Percentiles rank a stretch among this genome's conserved stretches.
Conservation (phyloP, 1,140 invertebrate species). For the Thrips palmi region DNA sequence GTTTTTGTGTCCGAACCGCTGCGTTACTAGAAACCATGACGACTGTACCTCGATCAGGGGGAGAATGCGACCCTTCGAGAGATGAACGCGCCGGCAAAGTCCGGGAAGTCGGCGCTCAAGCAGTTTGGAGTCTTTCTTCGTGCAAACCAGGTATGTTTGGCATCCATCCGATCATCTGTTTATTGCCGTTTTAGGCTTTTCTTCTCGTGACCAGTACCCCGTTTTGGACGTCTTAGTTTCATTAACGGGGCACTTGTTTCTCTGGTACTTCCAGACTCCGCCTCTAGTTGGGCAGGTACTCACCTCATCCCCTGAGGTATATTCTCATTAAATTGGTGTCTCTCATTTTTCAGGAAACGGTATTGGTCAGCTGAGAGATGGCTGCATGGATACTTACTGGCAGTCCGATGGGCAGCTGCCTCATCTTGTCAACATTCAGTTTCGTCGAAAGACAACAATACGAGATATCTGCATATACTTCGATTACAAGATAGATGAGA, state of each 20-base stretch:
- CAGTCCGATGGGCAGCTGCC: slow-evolving; percentile 97
- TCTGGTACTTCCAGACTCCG: not conserved
- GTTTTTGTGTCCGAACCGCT: too few species aligned
- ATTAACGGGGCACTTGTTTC: not conserved
- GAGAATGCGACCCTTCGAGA: slow-evolving; percentile 42
- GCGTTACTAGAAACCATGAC: too few species aligned
- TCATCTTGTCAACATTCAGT: slow-evolving; percentile 95
- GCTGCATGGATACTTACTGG: slow-evolving; percentile 95
- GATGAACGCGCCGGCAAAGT: slow-evolving; percentile 58
- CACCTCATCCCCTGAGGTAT: not conserved
- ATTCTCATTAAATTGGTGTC: not conserved
- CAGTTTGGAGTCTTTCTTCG: slow-evolving; percentile 94
- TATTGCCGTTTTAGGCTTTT: not conserved
- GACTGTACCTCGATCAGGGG: slow-evolving; percentile 9
- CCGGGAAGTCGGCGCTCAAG: slow-evolving; percentile 86
- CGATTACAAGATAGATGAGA: slow-evolving; percentile 96
- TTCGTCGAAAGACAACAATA: slow-evolving; percentile 87
- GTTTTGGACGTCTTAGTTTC: not conserved
- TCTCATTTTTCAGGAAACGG: slow-evolving; percentile 60
- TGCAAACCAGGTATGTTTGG: slow-evolving; percentile 73
- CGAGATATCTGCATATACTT: slow-evolving; percentile 92
- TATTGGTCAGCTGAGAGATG: slow-evolving; percentile 88
- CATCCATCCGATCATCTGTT: not conserved
- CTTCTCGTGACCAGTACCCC: not conserved
- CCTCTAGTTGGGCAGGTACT: slow-evolving; percentile 2